phyloP scores from a whole-genome alignment of 2,113 vertebrate genomes.

The Cyprinodon tularosa region DNA sequence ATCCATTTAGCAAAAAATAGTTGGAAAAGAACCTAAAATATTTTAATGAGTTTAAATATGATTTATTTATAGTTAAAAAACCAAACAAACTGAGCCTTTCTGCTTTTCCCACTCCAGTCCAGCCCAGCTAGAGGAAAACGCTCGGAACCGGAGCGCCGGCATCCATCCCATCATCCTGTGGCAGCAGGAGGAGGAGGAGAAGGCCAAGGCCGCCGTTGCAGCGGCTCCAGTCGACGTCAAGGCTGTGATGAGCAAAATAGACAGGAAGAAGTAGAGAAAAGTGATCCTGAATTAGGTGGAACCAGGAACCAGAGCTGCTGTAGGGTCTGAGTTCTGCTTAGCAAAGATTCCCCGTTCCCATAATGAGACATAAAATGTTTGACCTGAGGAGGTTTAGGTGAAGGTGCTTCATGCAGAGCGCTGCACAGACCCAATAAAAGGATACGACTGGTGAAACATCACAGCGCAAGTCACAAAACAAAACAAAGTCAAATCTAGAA shows the following conservation, averaged over 20 bases:
- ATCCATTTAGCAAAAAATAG: no score
- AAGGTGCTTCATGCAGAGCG: background rate
- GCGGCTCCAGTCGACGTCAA: slow-evolving; percentile 88
- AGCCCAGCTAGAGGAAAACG: slow-evolving; percentile 83
- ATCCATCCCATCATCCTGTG: slow-evolving; percentile 89
- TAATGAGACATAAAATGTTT: background rate
- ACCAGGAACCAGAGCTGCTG: no score
- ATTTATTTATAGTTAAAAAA: no score
- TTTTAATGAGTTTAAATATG: no score
- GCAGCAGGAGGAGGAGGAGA: slow-evolving; percentile 89
- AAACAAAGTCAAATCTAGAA: background rate
- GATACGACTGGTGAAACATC: background rate
- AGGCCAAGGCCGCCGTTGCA: slow-evolving; percentile 82
- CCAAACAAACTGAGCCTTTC: no score
- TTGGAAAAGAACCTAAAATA: no score
- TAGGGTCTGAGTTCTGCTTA: background rate
- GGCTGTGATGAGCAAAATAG: slow-evolving; percentile 97
- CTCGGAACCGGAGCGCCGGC: slow-evolving; percentile 82
- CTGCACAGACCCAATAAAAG: background rate
- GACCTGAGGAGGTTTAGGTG: background rate
- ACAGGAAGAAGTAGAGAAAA: slow-evolving; percentile 81
- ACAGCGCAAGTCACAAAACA: background rate
- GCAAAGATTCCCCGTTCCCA: background rate
- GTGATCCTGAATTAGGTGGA: background rate
- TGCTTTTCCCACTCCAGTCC: slow-evolving; percentile 52